Evolutionary conservation across 2,797 vertebrate species (phyloP), one percentile per base, ranked within the genome.

Genomic region (Onychomys arenicola): DNA sequence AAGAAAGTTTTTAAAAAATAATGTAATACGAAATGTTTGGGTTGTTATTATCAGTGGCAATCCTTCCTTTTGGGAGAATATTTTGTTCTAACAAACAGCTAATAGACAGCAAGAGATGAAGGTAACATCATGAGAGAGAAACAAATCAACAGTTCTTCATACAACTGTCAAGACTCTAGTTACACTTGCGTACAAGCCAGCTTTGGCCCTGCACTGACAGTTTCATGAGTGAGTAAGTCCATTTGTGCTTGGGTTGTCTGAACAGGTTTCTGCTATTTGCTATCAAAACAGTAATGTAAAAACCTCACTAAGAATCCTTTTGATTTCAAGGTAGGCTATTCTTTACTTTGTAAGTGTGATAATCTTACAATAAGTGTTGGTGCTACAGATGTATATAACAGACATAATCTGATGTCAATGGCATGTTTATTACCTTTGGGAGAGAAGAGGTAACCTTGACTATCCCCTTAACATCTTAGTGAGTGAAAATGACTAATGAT

Each of bases 261-360:
- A 84, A 32, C 7, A 94, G 49, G 10, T 69, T 87, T 90, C 43
- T 94, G 52, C 57, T 71, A 49, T 52, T 92, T 73, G 40, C 34
- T 91, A 73, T 17, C 40, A 34, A 83, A 91, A 89, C 12, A 90
- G 4, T 82, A 91, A 89, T 90, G 40, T 17, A 78, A 37, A 93
- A 65, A 5, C 17, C 8, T 23, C 67, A 9, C 67, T 57, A 93
- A 21, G 23, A 88, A 67, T 23, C 11, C 5, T 86, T 46, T 69
- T 32, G 81, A 37, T 76, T 87, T 40, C 63, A 80, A 73, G 7
- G 37, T 91, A 71, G 77, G 37, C 2, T 76, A 7, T 84, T 92
- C 32, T 86, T 89, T 82, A 49, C 10, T 46, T 29, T 17, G 9
- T 63, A 40, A 40, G 63, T n/a, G 8, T 49, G 27, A 23, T 90